A percentile compares a stretch with the other conserved stretches of the same genome.
phyloP scores from a whole-genome alignment of 2,797 vertebrate genomes.

The Sebastes iracundus region DNA sequence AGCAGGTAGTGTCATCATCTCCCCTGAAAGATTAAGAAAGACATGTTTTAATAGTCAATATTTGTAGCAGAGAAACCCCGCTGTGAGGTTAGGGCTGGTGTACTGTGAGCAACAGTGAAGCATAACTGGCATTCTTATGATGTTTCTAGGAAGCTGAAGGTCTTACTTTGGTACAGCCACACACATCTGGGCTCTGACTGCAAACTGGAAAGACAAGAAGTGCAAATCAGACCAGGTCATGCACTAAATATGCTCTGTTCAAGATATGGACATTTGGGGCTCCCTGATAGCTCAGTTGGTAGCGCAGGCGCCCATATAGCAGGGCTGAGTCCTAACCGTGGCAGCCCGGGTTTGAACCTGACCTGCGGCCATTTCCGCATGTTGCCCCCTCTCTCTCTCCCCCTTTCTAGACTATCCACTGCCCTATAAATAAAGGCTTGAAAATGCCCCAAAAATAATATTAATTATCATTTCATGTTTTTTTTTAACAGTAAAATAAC shows the following conservation, averaged over 20 bases:
- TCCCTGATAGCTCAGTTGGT: too few relatives aligned
- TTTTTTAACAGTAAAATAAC: too few relatives aligned
- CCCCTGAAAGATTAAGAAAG: constrained; percentile 57
- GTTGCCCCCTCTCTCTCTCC: too few relatives aligned
- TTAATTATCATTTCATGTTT: too few relatives aligned
- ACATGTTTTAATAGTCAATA: background rate
- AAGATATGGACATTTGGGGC: background rate
- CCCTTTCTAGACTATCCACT: too few relatives aligned
- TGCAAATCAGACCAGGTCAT: constrained; percentile 8
- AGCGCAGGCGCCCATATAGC: too few relatives aligned
- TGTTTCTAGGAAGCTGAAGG: background rate
- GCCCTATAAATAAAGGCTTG: too few relatives aligned
- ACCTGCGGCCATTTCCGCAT: too few relatives aligned
- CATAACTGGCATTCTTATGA: background rate
- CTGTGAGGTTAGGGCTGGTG: background rate
- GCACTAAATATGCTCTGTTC: background rate
- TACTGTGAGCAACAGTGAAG: background rate
- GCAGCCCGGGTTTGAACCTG: too few relatives aligned
- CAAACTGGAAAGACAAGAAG: constrained; percentile 70
- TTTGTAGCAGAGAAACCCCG: background rate
- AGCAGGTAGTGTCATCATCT: constrained; percentile 55
- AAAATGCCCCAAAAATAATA: too few relatives aligned
- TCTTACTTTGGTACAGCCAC: constrained; percentile 83
- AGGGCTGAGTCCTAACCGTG: too few relatives aligned
- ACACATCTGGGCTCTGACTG: constrained; percentile 80